phyloP scores from a whole-genome alignment of 2,888 invertebrate species.

The Ditylenchus weischeri region DNA sequence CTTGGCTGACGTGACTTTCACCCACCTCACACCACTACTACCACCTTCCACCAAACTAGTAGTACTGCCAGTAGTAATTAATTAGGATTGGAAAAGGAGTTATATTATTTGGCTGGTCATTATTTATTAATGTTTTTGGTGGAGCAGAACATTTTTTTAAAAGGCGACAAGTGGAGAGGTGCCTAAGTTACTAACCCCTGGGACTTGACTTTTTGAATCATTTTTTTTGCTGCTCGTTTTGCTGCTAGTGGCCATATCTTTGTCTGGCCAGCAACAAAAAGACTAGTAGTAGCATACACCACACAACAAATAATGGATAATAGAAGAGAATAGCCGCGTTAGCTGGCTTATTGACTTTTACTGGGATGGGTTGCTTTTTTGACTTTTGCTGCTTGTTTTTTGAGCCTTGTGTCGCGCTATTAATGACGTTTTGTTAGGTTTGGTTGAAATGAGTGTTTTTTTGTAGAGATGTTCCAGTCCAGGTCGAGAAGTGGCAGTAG shows the following conservation, averaged over 20 bases:
- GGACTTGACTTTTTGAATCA: conserved; percentile 7
- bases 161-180: too few species aligned
- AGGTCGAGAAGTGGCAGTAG: conserved; percentile 5
- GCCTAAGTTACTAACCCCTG: background rate
- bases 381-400: background rate
- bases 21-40: too few species aligned
- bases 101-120: too few species aligned
- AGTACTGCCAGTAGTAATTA: too few species aligned
- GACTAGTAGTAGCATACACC: too few species aligned
- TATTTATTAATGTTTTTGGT: too few species aligned
- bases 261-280: background rate
- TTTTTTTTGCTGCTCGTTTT: conserved; percentile 1
- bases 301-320: conserved; percentile 6
- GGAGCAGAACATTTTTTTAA: too few species aligned
- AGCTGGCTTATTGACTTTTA: too few species aligned
- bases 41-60: too few species aligned
- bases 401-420: background rate
- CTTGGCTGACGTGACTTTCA: too few species aligned
- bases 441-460: background rate
- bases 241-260: background rate
- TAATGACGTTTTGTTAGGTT: background rate
- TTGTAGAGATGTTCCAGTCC: background rate
- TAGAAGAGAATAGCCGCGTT: too few species aligned
- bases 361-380: background rate
- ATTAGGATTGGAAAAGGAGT: too few species aligned